Conservation (phyloP, 2,888 invertebrate species). For the Trissolcus japonicus region DNA sequence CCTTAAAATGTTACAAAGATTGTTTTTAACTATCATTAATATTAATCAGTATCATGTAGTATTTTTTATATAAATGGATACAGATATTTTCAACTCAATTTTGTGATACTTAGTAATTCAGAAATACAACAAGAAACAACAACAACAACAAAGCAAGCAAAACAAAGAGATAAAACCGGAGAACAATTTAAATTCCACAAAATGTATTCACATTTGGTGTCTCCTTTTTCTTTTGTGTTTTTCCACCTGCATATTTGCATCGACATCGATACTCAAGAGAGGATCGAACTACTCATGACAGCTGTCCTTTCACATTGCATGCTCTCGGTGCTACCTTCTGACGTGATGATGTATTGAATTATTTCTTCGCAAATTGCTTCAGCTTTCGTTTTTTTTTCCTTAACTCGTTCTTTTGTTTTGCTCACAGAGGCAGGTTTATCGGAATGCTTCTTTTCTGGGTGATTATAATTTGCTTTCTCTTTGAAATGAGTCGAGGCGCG, state of each 20-base stretch:
- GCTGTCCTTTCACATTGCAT: conserved; percentile 46
- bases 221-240: conserved; percentile 22
- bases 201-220: no score
- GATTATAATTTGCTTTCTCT: conserved; percentile 45
- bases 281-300: conserved; percentile 33
- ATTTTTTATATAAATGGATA: no score
- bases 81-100: no score
- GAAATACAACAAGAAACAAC: no score
- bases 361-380: conserved; percentile 38
- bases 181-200: no score
- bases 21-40: no score
- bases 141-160: no score
- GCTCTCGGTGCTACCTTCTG: conserved; percentile 35
- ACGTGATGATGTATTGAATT: conserved; percentile 50
- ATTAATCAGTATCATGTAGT: no score
- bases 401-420: conserved; percentile 29
- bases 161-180: no score
- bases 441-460: conserved; percentile 20
- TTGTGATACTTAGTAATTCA: no score
- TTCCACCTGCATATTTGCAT: conserved; percentile 20
- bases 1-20: no score
- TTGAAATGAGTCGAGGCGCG: conserved; percentile 18
- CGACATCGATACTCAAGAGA: conserved; percentile 42
- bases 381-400: conserved; percentile 38
- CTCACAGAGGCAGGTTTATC: conserved; percentile 21